Conservation (phyloP, 1,140 invertebrate genomes). For the Acromyrmex heyeri region DNA sequence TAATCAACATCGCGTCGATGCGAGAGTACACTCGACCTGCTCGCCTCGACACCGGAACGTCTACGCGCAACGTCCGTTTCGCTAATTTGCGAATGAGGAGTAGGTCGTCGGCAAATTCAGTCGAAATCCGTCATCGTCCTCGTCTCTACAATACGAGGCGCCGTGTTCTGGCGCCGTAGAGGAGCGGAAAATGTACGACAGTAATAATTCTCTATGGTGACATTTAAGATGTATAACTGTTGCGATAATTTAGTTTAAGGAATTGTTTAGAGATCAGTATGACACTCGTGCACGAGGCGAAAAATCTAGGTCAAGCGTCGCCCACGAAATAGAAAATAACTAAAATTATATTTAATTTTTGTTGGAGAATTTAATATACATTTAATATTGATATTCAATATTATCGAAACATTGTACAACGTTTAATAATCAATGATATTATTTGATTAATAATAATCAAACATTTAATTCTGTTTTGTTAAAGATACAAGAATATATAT, state of each 20-base stretch:
- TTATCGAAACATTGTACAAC: not conserved
- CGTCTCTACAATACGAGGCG: not conserved
- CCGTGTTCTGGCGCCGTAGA: not conserved
- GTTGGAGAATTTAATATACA: not conserved
- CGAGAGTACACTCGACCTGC: slow-evolving; percentile 39
- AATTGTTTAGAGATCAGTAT: not conserved
- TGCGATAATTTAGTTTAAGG: slow-evolving; percentile 13
- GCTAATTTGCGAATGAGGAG: slow-evolving; percentile 50
- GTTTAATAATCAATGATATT: not conserved
- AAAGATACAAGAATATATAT: not conserved
- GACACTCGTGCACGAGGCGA: not conserved
- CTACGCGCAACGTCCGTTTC: slow-evolving; percentile 37
- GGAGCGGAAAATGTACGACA: not conserved
- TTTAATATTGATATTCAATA: not conserved
- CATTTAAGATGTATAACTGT: not conserved
- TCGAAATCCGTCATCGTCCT: not conserved
- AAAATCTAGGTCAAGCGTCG: not conserved
- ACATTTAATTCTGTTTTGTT: not conserved
- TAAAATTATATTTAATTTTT: not conserved
- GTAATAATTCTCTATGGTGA: slow-evolving; percentile 10
- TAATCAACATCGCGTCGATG: not conserved
- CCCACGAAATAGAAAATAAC: not conserved
- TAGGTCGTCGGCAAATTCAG: not conserved
- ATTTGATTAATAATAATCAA: too few relatives aligned
- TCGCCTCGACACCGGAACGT: slow-evolving; percentile 43